Conservation (phyloP, 2,888 invertebrate genomes). For the Ectemnius cavifrons region DNA sequence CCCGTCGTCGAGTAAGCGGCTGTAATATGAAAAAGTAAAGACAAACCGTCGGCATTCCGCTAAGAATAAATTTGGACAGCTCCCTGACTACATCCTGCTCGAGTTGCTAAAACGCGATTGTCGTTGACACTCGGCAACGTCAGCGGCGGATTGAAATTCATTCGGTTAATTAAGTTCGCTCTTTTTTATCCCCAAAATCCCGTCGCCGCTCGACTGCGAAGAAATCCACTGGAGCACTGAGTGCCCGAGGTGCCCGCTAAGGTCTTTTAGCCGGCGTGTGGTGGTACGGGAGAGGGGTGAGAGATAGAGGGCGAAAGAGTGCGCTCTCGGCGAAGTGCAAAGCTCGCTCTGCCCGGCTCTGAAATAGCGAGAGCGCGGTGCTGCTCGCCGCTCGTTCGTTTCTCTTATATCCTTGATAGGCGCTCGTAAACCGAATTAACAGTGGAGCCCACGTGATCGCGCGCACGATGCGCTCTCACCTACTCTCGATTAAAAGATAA, state of each 20-base stretch:
- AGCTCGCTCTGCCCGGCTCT: conserved; percentile 25
- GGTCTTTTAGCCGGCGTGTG: background rate
- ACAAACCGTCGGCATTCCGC: background rate
- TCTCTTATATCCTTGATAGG: conserved; percentile 65
- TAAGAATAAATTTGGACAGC: background rate
- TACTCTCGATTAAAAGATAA: conserved; percentile 39
- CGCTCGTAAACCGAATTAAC: conserved; percentile 71
- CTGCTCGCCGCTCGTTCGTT: conserved; percentile 49
- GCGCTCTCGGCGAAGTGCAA: background rate
- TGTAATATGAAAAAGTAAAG: conserved; percentile 3
- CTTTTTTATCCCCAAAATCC: background rate
- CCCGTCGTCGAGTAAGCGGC: background rate
- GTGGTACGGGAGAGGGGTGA: background rate
- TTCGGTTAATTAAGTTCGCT: conserved; percentile 1
- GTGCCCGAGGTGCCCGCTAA: background rate
- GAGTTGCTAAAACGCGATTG: background rate
- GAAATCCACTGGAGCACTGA: no score
- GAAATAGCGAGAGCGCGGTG: conserved; percentile 37
- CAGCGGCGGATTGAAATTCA: background rate
- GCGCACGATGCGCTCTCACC: conserved; percentile 38
- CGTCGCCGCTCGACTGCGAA: background rate
- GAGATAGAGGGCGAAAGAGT: background rate
- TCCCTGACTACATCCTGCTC: background rate
- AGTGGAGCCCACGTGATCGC: conserved; percentile 48
- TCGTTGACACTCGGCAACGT: background rate